A percentile compares a stretch with the other conserved stretches of the same genome.
These are phyloP conservation scores for Protomyctophum bolini DNA, from an alignment of 2,113 vertebrate species.

Conservation along the genomic window DNA sequence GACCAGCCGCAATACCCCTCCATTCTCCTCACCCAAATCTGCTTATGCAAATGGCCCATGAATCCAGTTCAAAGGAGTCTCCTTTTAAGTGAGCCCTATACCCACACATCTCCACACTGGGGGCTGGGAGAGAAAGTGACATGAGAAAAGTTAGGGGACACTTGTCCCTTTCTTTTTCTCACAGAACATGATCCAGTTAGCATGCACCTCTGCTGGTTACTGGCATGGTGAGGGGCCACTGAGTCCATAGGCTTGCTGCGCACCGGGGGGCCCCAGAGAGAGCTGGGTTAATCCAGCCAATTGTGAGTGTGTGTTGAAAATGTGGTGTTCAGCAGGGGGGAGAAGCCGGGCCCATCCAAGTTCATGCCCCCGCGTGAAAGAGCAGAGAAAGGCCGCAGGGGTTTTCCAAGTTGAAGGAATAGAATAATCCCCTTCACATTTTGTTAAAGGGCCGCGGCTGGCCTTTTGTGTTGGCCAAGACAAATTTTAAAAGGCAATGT, in stretches of 20 bases:
- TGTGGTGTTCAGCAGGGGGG: constrained; percentile 85
- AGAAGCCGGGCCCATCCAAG: constrained; percentile 85
- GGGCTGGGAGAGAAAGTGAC: constrained; percentile 91
- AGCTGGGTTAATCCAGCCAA: constrained; percentile 93
- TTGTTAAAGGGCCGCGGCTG: constrained; percentile 83
- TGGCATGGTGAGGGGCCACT: constrained; percentile 83
- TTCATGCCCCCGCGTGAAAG: constrained; percentile 86
- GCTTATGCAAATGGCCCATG: constrained; percentile 99
- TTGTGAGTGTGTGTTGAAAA: constrained; percentile 94
- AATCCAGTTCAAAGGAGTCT: constrained; percentile 97
- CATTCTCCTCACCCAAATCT: constrained; percentile 97
- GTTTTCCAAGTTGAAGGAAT: constrained; percentile 85
- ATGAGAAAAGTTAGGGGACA: constrained; percentile 99
- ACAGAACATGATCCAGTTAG: constrained; percentile 98
- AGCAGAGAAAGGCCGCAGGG: constrained; percentile 75
- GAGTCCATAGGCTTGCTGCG: constrained; percentile 88
- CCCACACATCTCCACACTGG: constrained; percentile 79
- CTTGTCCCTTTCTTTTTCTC: constrained; percentile 93
- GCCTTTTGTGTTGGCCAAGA: constrained; percentile 78
- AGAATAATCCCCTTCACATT: constrained; percentile 90
- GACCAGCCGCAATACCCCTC: constrained; percentile 91
- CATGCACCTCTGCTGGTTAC: constrained; percentile 93
- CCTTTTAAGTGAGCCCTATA: constrained; percentile 90
- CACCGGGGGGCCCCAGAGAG: constrained; percentile 68
- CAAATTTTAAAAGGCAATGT: constrained; percentile 80